Evolutionary conservation across 1,140 invertebrate species (phyloP), one percentile per base, ranked within the genome.

Genomic region (Venustaconcha ellipsiformis): DNA sequence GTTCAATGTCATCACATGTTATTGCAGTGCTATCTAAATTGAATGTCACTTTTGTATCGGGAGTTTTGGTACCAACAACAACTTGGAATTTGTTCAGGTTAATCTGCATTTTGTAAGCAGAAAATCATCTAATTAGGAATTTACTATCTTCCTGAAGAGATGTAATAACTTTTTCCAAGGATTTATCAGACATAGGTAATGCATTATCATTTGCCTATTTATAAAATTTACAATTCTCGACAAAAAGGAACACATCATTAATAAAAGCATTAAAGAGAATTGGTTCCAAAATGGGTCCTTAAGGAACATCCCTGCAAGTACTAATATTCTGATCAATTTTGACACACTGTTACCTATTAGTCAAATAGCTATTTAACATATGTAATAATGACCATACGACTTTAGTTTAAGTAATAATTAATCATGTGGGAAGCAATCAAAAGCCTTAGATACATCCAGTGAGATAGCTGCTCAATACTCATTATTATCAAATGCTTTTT

Each of bases 1-100:
- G 58, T 74, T 75, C 72, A 14, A 76, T 70, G 5, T 79, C 73
- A 63, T 79, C 78, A 72, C 68, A 74, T 56, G 55, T 23, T 62
- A 77, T 72, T 63, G 20, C 20, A n/a, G 20, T n/a, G 65, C 64
- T 57, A 55, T 20, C 66, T 23, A 70, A 65, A 14, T 62, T 72
- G 23, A 78, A 72, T 57, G 64, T 11, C 18, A 15, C 30, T 30
- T 56, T 56, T 57, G 18, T 68, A 6, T 60, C 4, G 20, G 8
- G 4, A 14, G 23, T 58, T 58, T 72, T 58, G 62, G 62, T 12
- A 66, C 70, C 15, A 57, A 66, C 26, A 60, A 26, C 64, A 62
- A 70, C 67, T 37, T 74, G 76, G 20, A 78, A 74, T 23, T 74
- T 65, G 1, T 74, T 48, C 17, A 66, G 65, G 30, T 74, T 74